Evolutionary conservation across 2,888 invertebrate species (phyloP), one percentile per base, ranked within the genome.

Genomic region (Melinaea menophilus): DNA sequence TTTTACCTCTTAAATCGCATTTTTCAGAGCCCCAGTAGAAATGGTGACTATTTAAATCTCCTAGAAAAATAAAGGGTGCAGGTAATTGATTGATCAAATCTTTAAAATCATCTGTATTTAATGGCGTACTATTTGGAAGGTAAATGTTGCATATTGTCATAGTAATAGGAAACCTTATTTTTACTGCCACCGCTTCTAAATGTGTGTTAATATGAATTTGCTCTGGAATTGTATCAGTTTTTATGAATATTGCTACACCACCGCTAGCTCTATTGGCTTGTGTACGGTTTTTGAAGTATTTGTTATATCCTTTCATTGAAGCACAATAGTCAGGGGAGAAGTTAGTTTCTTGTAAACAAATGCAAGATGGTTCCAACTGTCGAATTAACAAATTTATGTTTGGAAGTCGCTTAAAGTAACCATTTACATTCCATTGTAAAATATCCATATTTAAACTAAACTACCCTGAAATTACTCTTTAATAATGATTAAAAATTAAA

Each of bases 281-380:
- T 47, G 4, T 11, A 7, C 47, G 11, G 2, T 47, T 47, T 47
- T 47, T 62, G 56, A 33, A 58, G 34, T 57, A 62, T 4, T 11
- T n/a, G 35, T 11, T 12, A 48, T 60, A 67, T 9, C 62, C 62
- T 56, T 46, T 59, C n/a, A 67, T 41, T 9, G 55, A 45, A 47
- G 57, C 67, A 47, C 64, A 60, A 35, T 56, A 55, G 46, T 64
- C 55, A 37, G 55, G 37, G 34, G 13, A 41, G 22, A 67, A 67
- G 58, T 64, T 67, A 22, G 67, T 67, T 62, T 67, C 64, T 51
- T 67, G 64, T 48, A 64, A 47, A 56, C 64, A 67, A 56, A 67
- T 60, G 48, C 67, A 67, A 12, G 47, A 31, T 54, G 65, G 63
- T 13, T 37, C 22, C 31, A 62, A 7, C 0, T 48, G 33, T 35